Evolutionary conservation across 2,113 vertebrate genomes (phyloP), one percentile per base, ranked within the genome.

Genomic region (Stigmatopora nigra): DNA sequence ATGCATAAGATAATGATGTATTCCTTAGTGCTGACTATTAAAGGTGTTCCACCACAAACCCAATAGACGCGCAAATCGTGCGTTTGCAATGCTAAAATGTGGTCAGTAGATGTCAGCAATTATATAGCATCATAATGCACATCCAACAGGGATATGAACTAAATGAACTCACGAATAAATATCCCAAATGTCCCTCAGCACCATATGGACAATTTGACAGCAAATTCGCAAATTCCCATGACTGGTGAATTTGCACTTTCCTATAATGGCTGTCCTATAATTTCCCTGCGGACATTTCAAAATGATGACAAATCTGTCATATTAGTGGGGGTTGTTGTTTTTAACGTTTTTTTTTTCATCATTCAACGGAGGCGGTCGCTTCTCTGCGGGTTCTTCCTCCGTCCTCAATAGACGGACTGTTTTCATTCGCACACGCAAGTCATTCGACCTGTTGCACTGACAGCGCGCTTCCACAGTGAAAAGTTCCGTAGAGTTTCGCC

Each of bases 371-470:
- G 82, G 86, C 76, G 79, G 77, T 80, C 62, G 49, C 68, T 13
- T 35, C 57, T 67, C 70, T 58, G 6, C 49, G 7, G 22, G 1
- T 41, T 41, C 3, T 31, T 41, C 38, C 38, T 41, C 38, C 38
- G 38, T 41, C 7, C 69, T 86, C 51, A 88, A 87, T 78, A 41
- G 64, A 2, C 41, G 19, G 2, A 70, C 79, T 87, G 85, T 88
- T 76, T 64, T 49, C 25, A 25, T 59, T 19, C 48, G 31, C 59
- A 13, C 12, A 80, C 82, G 15, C 69, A 78, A 84, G 64, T 61
- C 19, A 8, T n/a, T 12, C 45, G n/a, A 45, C 59, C 7, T 61
- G 59, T 45, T 61, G 41, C 59, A 6, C 31, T 22, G 2, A 7
- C 38, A 7, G 25, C 46, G 46, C 44, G 8, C 35, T 17, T 31